These are phyloP conservation scores for Champsocephalus esox DNA, from an alignment of 2,797 vertebrate species.

Conservation along the genomic window DNA sequence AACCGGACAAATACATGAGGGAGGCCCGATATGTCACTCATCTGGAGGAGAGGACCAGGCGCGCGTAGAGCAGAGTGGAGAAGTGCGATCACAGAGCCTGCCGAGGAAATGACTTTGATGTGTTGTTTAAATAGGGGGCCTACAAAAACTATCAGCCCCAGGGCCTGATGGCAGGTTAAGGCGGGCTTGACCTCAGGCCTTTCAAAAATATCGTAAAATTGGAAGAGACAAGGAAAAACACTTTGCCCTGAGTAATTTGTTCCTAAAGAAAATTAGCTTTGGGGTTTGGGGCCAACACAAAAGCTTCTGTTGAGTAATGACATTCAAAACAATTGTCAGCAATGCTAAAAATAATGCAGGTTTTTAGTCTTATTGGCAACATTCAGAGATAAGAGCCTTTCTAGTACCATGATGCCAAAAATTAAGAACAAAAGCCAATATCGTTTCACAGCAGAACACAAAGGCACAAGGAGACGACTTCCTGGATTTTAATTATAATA, in stretches of 20 bases:
- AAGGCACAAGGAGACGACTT: slow-evolving; percentile 10
- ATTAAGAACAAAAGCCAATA: slow-evolving; percentile 47
- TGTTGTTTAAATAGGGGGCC: no score
- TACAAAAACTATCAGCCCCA: no score
- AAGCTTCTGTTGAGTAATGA: slow-evolving; percentile 29
- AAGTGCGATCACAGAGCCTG: no score
- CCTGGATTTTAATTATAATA: slow-evolving; percentile 12
- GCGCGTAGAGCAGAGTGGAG: no score
- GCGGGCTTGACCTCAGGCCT: not conserved
- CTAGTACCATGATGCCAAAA: slow-evolving; percentile 34
- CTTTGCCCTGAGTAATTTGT: slow-evolving; percentile 20
- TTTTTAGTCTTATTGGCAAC: slow-evolving; percentile 49
- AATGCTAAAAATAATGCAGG: slow-evolving; percentile 40
- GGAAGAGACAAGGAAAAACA: slow-evolving; percentile 16
- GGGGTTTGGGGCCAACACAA: slow-evolving; percentile 27
- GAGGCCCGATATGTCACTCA: no score
- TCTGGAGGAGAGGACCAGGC: no score
- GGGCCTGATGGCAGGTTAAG: no score
- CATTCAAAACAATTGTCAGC: slow-evolving; percentile 39
- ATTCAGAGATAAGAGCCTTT: slow-evolving; percentile 40
- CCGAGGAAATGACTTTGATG: no score
- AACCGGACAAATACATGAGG: no score
- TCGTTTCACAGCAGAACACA: slow-evolving; percentile 28
- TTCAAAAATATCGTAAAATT: slow-evolving; percentile 14
- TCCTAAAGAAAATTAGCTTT: slow-evolving; percentile 36